Percentiles rank a stretch among this genome's conserved stretches.
phyloP scores from a whole-genome alignment of 1,140 invertebrate genomes.

The Drosophila obscura region DNA sequence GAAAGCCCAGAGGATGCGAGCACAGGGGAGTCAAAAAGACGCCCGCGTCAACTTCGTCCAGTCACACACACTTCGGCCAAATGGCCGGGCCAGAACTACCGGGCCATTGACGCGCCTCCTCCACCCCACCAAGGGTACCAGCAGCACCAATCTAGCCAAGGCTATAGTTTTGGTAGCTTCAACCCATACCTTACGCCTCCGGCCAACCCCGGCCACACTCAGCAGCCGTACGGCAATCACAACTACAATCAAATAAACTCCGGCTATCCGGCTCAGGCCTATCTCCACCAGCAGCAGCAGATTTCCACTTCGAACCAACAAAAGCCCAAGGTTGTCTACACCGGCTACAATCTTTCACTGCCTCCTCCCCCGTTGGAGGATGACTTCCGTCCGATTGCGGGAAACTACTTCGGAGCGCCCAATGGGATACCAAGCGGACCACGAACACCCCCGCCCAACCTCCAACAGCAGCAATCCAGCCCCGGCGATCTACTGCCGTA shows the following conservation, averaged over 20 bases:
- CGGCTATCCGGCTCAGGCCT: constrained; percentile 49
- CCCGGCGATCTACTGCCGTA: constrained; percentile 64
- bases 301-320: constrained; percentile 30
- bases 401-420: constrained; percentile 63
- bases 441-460: constrained; percentile 21
- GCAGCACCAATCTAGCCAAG: constrained; percentile 48
- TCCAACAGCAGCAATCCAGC: constrained; percentile 21
- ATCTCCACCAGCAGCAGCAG: constrained; percentile 43
- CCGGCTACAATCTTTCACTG: constrained; percentile 73
- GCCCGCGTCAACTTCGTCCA: constrained; percentile 67
- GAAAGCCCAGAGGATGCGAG: constrained; percentile 37
- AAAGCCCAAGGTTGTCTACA: constrained; percentile 62
- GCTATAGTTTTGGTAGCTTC: constrained; percentile 63
- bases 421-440: constrained; percentile 27
- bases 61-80: constrained; percentile 28
- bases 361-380: constrained; percentile 68
- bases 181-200: constrained; percentile 76
- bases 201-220: constrained; percentile 27
- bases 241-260: constrained; percentile 62
- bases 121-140: constrained; percentile 26
- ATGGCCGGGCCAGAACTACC: constrained; percentile 57
- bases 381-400: constrained; percentile 73
- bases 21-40: constrained; percentile 52
- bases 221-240: constrained; percentile 26
- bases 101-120: constrained; percentile 54